A percentile compares a stretch with the other conserved stretches of the same genome.
Evolutionary conservation across 2,113 vertebrate species (phyloP).

Genomic region (Ceuthmochares aereus): DNA sequence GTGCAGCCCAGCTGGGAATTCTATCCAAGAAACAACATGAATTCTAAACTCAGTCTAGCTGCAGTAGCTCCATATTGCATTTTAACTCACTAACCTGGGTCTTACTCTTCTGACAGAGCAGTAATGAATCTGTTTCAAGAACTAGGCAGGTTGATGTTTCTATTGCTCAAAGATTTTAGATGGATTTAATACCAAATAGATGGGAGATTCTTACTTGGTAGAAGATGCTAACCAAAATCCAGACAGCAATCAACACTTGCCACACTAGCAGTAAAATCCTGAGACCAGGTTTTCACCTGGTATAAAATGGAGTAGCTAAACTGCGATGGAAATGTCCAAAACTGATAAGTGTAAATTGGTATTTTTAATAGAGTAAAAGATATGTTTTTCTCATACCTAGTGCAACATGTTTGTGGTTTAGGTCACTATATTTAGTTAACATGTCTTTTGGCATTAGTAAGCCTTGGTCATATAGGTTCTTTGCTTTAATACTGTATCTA

Average conservation of each 20-base stretch:
- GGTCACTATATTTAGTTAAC: background rate
- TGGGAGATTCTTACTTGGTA: background rate
- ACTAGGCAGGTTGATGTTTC: background rate
- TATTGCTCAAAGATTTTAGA: background rate
- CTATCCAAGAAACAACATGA: background rate
- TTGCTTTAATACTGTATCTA: background rate
- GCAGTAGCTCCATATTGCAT: background rate
- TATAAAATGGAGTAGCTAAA: background rate
- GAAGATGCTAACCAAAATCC: background rate
- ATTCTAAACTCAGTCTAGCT: background rate
- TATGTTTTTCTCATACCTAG: background rate
- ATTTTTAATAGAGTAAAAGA: background rate
- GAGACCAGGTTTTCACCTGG: background rate
- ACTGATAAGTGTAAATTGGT: background rate
- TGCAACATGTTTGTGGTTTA: background rate
- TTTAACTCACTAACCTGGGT: background rate
- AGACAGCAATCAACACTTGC: background rate
- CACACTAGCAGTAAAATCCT: background rate
- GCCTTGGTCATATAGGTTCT: background rate
- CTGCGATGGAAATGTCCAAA: background rate
- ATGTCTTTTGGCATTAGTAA: background rate
- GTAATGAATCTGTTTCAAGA: background rate
- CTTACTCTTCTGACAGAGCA: background rate
- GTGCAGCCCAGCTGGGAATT: background rate
- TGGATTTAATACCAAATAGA: background rate